Conservation (phyloP, 1,140 invertebrate genomes). For the Pachypeltis micranthus region DNA sequence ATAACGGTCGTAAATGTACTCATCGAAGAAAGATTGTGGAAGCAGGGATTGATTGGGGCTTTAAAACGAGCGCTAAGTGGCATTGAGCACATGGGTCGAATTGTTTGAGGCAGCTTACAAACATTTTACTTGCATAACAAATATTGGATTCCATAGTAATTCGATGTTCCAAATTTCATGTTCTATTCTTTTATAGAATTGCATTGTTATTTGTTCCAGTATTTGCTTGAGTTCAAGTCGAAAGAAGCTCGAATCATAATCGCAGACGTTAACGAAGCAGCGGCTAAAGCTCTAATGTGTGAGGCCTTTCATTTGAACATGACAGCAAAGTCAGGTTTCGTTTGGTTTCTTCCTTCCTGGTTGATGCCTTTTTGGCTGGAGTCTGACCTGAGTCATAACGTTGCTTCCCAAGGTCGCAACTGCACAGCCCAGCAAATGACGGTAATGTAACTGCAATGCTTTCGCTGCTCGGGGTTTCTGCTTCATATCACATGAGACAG, state of each 20-base stretch:
- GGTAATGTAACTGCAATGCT: no score
- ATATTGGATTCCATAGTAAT: no score
- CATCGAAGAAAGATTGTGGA: constrained; percentile 36
- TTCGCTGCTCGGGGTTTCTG: constrained; percentile 13
- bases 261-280: constrained; percentile 58
- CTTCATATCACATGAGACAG: no score
- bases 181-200: no score
- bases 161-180: no score
- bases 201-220: constrained; percentile 37
- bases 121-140: no score
- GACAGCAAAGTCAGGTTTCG: constrained; percentile 52
- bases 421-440: constrained; percentile 53
- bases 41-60: constrained; percentile 34
- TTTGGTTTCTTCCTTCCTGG: constrained; percentile 75
- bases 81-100: no score
- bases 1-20: no score
- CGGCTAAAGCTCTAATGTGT: constrained; percentile 58
- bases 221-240: constrained; percentile 53
- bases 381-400: no score
- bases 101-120: no score
- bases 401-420: constrained; percentile 36
- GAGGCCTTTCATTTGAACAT: constrained; percentile 57
- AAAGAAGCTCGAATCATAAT: constrained; percentile 62
- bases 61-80: not conserved
- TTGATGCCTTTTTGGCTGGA: constrained; percentile 53